These are phyloP conservation scores for rabbit (Oryctolagus cuniculus) DNA, from an alignment of 2,113 vertebrate species.

Conservation along the genomic window mOryCun1.1 NC_091436.1:65211001-65211500, in stretches of 20 bases:
- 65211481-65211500: conserved; percentile 57
- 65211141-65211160: background rate
- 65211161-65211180: too few relatives aligned
- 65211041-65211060: too few relatives aligned
- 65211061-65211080: background rate
- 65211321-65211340: conserved; percentile 83
- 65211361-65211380: too few relatives aligned
- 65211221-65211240: background rate
- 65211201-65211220: background rate
- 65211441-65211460: background rate
- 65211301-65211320: conserved; percentile 81
- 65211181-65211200: too few relatives aligned
- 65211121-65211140: background rate
- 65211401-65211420: conserved; percentile 22
- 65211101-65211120: background rate
- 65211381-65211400: background rate
- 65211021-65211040: too few relatives aligned
- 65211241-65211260: background rate
- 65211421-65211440: conserved; percentile 14
- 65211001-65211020: too few relatives aligned
- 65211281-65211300: conserved; percentile 86
- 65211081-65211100: background rate
- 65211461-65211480: conserved; percentile 26
- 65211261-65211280: conserved; percentile 88
- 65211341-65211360: conserved; percentile 91